Evolutionary conservation across 64 coral and sea anemone species (phyloP).

Genomic region (Stichodactyla mertensii): DNA sequence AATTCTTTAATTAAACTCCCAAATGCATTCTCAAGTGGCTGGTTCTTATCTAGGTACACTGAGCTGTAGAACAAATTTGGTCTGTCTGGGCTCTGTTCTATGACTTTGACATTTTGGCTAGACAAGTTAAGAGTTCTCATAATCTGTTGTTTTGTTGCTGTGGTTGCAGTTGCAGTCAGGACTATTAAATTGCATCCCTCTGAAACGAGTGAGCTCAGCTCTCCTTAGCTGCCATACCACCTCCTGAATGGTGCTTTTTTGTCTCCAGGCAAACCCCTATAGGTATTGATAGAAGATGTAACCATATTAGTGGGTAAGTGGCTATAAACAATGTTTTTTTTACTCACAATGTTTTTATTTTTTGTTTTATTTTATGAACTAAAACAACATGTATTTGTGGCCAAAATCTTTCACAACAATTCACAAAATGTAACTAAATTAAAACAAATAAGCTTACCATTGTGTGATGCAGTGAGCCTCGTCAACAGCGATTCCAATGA

Average conservation of each 20-base stretch:
- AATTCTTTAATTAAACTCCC: too few species aligned
- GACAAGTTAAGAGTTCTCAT: conserved; percentile 15
- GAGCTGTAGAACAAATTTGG: conserved; percentile 39
- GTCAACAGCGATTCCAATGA: conserved; percentile 32
- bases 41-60: conserved; percentile 31
- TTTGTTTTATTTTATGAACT: too few species aligned
- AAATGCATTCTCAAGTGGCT: too few species aligned
- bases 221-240: conserved; percentile 64
- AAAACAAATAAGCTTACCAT: conserved; percentile 31
- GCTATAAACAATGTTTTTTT: too few species aligned
- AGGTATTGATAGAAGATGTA: not conserved
- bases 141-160: conserved; percentile 55
- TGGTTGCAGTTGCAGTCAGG: conserved; percentile 80
- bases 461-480: conserved; percentile 39
- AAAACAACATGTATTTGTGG: too few species aligned
- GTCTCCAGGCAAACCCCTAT: conserved; percentile 36
- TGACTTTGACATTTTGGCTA: conserved; percentile 29
- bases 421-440: not conserved
- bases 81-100: conserved; percentile 56
- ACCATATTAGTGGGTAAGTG: too few species aligned
- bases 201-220: conserved; percentile 52
- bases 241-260: conserved; percentile 60
- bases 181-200: conserved; percentile 39
- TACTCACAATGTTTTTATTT: too few species aligned
- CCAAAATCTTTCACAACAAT: not conserved